Conservation (phyloP, 2,113 vertebrate genomes). For the Nannobrachium achirus region DNA sequence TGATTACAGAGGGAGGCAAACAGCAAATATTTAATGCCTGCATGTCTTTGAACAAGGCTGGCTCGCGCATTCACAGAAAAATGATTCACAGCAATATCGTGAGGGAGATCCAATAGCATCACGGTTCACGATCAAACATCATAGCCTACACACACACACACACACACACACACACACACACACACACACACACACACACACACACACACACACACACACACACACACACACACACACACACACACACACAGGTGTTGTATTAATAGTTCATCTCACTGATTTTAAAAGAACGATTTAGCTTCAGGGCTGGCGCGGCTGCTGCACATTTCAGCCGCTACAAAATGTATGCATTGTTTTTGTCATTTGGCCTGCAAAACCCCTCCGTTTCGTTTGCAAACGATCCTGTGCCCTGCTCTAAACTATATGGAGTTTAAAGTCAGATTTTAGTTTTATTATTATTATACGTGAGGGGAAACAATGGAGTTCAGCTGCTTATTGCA, state of each 20-base stretch:
- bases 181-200: too few relatives aligned
- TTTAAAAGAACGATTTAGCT: slow-evolving; percentile 72
- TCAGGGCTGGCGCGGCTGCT: slow-evolving; percentile 76
- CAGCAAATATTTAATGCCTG: slow-evolving; percentile 73
- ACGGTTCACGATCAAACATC: too few relatives aligned
- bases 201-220: too few relatives aligned
- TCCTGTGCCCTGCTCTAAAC: slow-evolving; percentile 94
- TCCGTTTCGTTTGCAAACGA: slow-evolving; percentile 89
- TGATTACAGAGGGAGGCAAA: slow-evolving; percentile 70
- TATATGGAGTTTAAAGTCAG: slow-evolving; percentile 94
- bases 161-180: too few relatives aligned
- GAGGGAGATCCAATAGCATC: too few relatives aligned
- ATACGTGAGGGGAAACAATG: slow-evolving; percentile 97
- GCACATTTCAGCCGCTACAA: slow-evolving; percentile 78
- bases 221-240: slow-evolving; percentile 47
- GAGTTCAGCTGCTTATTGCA: slow-evolving; percentile 99
- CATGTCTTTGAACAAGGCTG: slow-evolving; percentile 67
- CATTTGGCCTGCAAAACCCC: slow-evolving; percentile 90
- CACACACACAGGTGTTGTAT: slow-evolving; percentile 64
- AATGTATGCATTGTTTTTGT: slow-evolving; percentile 84
- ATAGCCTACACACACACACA: too few relatives aligned
- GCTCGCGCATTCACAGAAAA: slow-evolving; percentile 15
- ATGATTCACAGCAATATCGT: too few relatives aligned
- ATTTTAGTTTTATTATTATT: slow-evolving; percentile 85
- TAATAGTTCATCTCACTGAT: slow-evolving; percentile 70